phyloP scores from a whole-genome alignment of 2,888 invertebrate species.

The Drosophila ezoana region DNA sequence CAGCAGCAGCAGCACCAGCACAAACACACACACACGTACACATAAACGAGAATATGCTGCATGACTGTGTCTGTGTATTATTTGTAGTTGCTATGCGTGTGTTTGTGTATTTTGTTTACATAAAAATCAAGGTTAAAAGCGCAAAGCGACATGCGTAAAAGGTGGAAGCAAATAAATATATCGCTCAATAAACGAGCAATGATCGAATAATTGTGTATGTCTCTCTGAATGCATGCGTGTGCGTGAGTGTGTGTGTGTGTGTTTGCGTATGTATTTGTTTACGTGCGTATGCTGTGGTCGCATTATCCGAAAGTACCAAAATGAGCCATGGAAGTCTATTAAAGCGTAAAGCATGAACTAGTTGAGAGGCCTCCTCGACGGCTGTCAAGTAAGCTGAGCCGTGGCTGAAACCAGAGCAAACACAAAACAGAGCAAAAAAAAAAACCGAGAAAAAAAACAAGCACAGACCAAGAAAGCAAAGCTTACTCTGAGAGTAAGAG shows the following conservation, averaged over 20 bases:
- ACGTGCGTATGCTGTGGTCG: constrained; percentile 19
- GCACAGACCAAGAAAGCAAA: constrained; percentile 36
- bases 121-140: constrained; percentile 79
- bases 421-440: constrained; percentile 14
- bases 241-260: background rate
- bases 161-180: constrained; percentile 74
- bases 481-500: constrained; percentile 25
- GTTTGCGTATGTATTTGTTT: background rate
- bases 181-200: constrained; percentile 66
- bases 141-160: constrained; percentile 76
- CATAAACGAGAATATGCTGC: constrained; percentile 57
- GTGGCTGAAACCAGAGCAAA: constrained; percentile 55
- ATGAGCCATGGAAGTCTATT: constrained; percentile 47
- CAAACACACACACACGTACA: background rate
- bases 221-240: background rate
- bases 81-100: constrained; percentile 34
- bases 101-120: constrained; percentile 71
- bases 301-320: constrained; percentile 56
- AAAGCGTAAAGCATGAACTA: constrained; percentile 55
- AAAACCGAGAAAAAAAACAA: constrained; percentile 5
- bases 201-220: constrained; percentile 51
- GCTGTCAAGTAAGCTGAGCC: constrained; percentile 39
- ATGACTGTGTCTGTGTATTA: constrained; percentile 38
- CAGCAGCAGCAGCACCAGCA: background rate
- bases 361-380: constrained; percentile 30